Evolutionary conservation across 2,888 invertebrate genomes (phyloP).

Genomic region (Athalia circularis): DNA sequence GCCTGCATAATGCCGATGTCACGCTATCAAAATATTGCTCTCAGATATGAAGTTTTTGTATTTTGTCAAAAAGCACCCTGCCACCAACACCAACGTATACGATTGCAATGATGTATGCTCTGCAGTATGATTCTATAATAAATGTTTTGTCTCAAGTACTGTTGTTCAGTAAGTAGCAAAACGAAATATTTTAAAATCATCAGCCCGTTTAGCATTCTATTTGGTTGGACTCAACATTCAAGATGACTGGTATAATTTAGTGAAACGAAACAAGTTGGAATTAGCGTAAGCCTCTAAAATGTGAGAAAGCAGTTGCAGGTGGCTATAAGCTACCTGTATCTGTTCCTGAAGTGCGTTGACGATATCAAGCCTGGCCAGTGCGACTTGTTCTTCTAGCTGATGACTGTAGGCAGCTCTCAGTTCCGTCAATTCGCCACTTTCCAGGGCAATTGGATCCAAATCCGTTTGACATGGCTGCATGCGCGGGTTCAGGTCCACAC

Average conservation of each 20-base stretch:
- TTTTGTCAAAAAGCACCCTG: slow-evolving; percentile 34
- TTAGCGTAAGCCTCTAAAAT: slow-evolving; percentile 2
- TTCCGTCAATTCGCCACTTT: slow-evolving; percentile 67
- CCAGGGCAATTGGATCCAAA: slow-evolving; percentile 64
- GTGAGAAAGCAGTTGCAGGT: slow-evolving; percentile 44
- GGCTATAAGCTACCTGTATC: slow-evolving; percentile 80
- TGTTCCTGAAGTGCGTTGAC: slow-evolving; percentile 83
- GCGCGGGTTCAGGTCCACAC: slow-evolving; percentile 57
- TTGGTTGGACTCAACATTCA: neutral
- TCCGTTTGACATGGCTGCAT: slow-evolving; percentile 73
- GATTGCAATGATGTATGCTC: neutral
- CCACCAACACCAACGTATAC: slow-evolving; percentile 7
- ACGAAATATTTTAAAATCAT: neutral
- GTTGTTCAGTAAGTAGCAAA: neutral
- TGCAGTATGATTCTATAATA: too few relatives aligned
- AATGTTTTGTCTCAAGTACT: neutral
- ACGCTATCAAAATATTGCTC: slow-evolving; percentile 45
- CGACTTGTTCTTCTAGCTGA: slow-evolving; percentile 78
- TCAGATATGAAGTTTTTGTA: slow-evolving; percentile 35
- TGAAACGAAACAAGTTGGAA: neutral
- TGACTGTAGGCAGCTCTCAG: slow-evolving; percentile 67
- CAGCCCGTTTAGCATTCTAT: too few relatives aligned
- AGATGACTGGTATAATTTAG: slow-evolving; percentile 17
- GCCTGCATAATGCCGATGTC: slow-evolving; percentile 75
- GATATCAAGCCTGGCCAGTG: slow-evolving; percentile 81